Evolutionary conservation across 2,113 vertebrate genomes (phyloP).

Genomic region (Hiodon tergisus): DNA sequence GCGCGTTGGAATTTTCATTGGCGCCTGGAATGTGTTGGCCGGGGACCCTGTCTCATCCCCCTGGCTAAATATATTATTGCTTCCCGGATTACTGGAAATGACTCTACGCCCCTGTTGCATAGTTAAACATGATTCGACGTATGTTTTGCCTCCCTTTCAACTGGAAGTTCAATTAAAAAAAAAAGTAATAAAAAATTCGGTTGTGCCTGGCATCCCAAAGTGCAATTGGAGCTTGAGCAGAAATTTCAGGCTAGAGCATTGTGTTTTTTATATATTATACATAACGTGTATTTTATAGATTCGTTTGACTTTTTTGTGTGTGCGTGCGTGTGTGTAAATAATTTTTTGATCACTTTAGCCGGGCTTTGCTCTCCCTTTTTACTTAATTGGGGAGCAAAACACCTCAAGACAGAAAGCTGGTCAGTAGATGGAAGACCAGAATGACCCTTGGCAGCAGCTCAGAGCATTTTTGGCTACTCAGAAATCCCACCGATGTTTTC

Average conservation of each 20-base stretch:
- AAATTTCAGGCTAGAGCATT: no score
- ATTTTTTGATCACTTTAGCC: neutral
- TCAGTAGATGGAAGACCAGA: no score
- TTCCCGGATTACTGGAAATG: constrained; percentile 61
- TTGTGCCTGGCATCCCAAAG: no score
- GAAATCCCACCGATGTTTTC: no score
- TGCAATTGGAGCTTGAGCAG: no score
- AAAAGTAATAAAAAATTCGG: no score
- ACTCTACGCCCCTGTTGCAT: constrained; percentile 45
- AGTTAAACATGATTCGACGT: constrained; percentile 53
- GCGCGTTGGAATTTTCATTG: constrained; percentile 38
- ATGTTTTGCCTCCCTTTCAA: no score
- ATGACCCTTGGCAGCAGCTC: no score
- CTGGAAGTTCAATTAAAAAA: no score
- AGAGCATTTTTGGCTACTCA: no score
- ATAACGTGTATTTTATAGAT: no score
- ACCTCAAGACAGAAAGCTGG: neutral
- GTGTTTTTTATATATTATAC: no score
- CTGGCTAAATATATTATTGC: constrained; percentile 37
- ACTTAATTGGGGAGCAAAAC: constrained; percentile 6
- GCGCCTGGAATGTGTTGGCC: constrained; percentile 37
- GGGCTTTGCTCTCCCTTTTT: neutral
- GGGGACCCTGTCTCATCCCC: constrained; percentile 10
- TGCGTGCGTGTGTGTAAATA: neutral
- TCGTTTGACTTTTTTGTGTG: neutral